Conservation (phyloP, 2,888 invertebrate species). For the Hypsopygia costalis region DNA sequence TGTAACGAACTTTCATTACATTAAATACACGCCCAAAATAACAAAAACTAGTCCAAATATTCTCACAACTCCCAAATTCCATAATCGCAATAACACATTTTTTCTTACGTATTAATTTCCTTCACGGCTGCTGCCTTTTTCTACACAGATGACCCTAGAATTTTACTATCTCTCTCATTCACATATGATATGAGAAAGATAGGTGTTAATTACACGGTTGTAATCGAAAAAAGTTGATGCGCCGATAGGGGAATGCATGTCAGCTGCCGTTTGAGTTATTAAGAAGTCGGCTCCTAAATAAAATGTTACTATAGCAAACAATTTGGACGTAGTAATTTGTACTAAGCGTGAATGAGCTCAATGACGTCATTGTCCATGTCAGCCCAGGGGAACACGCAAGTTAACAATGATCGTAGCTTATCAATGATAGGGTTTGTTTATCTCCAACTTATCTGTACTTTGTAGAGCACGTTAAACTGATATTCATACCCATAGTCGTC, state of each 20-base stretch:
- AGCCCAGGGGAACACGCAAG: too few species aligned
- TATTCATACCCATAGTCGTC: too few species aligned
- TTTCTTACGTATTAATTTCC: slow-evolving; percentile 6
- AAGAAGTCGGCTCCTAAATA: neutral
- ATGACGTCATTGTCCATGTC: too few species aligned
- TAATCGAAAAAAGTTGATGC: slow-evolving; percentile 10
- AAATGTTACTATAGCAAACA: neutral
- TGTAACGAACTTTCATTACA: too few species aligned
- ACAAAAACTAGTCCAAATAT: too few species aligned
- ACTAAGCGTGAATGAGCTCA: too few species aligned
- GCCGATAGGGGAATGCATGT: slow-evolving; percentile 6
- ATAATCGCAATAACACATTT: slow-evolving; percentile 1
- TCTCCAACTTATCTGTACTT: too few species aligned
- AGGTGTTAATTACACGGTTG: slow-evolving; percentile 8
- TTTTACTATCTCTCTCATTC: slow-evolving; percentile 1
- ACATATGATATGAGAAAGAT: neutral
- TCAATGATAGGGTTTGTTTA: too few species aligned
- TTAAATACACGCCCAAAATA: too few species aligned
- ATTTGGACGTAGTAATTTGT: neutral
- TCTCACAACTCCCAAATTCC: neutral
- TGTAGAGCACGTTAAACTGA: too few species aligned
- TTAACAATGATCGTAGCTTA: too few species aligned
- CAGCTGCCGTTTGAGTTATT: slow-evolving; percentile 5
- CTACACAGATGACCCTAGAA: slow-evolving; percentile 6
- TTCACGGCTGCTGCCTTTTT: neutral